Conservation (phyloP, 2,797 vertebrate genomes). For the Thalassophryne amazonica region DNA sequence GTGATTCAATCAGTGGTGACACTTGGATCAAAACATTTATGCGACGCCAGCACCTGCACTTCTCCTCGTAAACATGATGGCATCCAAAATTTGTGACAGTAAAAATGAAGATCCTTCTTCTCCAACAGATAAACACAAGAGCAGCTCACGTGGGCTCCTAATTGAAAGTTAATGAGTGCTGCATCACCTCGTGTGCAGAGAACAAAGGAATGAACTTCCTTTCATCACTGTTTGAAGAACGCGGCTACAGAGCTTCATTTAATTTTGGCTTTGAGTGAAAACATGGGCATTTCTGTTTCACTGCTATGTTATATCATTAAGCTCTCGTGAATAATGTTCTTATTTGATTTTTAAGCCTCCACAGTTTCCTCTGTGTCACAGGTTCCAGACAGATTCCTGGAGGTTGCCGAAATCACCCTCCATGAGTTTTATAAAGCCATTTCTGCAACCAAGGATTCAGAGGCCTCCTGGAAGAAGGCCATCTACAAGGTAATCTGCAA, state of each 20-base stretch:
- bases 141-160: slow-evolving; percentile 50
- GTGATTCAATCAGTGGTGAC: too few species aligned
- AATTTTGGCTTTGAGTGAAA: slow-evolving; percentile 32
- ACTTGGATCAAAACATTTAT: too few species aligned
- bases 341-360: background rate
- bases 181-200: slow-evolving; percentile 52
- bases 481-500: slow-evolving; percentile 99
- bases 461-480: slow-evolving; percentile 98
- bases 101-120: slow-evolving; percentile 29
- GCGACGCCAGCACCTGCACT: too few species aligned
- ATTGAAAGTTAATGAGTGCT: slow-evolving; percentile 60
- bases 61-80: background rate
- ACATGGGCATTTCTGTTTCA: too few species aligned
- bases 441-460: slow-evolving; percentile 85
- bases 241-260: slow-evolving; percentile 39
- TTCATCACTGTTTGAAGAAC: slow-evolving; percentile 70
- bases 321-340: slow-evolving; percentile 10
- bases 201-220: slow-evolving; percentile 63
- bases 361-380: slow-evolving; percentile 51
- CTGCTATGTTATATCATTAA: too few species aligned
- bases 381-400: slow-evolving; percentile 92
- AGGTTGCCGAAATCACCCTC: slow-evolving; percentile 90
- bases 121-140: slow-evolving; percentile 44
- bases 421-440: slow-evolving; percentile 93
- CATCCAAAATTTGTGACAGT: background rate